Evolutionary conservation across 64 coral and sea anemone genomes (phyloP), one percentile per base, ranked within the genome.

Genomic region (Montipora foliosa): DNA sequence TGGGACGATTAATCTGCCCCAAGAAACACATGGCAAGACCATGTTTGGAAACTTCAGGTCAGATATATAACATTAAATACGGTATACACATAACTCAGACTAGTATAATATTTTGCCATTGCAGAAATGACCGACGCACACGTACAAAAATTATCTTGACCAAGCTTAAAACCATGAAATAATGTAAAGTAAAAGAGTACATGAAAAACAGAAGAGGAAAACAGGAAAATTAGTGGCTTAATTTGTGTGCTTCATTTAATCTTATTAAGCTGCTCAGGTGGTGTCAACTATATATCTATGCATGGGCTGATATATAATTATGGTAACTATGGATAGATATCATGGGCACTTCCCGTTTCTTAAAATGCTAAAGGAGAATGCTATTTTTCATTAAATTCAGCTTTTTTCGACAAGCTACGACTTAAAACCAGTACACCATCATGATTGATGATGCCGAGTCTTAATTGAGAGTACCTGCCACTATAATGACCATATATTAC

Each of bases 341-440:
- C 75, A 78, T 78, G 74, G 74, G 44, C 29, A 76, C 74, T 76
- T 76, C 74, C 24, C 8, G 74, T 76, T 76, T 78, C 44, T 78
- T 78, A 78, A 78, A 78, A 78, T 78, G 75, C 75, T 78, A 78
- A 78, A 78, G 75, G 44, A 78, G 44, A 78, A 78, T 78, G 75
- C 75, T 78, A 78, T 78, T 78, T 78, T 78, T 64, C 75, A 47
- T 78, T 78, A 78, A 78, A 78, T 78, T 47, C 75, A 78, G 44
- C 75, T 78, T 78, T 78, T 78, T 78, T 47, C 75, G 75, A 78
- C 75, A 78, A 44, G 75, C 19, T 78, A 78, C 25, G 25, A 78
- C 49, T 78, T 44, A 16, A 78, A 78, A 64, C 5, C 61, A 64
- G 61, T 64, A 64, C 61, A 64, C 61, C 61, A 64, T 64, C 61